phyloP scores from a whole-genome alignment of 2,888 invertebrate genomes.

The Blomia tropicalis region DNA sequence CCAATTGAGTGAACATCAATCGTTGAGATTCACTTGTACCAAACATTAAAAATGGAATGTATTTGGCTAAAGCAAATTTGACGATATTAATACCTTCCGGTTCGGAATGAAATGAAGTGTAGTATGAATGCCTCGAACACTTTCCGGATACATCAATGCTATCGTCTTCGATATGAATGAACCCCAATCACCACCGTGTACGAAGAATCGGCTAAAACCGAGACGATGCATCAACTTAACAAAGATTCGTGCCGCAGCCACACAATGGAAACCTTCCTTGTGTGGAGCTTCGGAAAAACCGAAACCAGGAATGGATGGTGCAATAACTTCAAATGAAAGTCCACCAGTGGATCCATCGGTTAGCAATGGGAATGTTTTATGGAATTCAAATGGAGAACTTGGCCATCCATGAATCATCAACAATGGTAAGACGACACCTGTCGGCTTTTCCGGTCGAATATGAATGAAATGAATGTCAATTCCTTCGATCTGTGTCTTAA shows the following conservation, averaged over 20 bases:
- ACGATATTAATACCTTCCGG: constrained; percentile 2
- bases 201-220: constrained; percentile 48
- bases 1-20: constrained; percentile 1
- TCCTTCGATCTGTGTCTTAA: constrained; percentile 56
- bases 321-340: constrained; percentile 50
- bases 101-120: constrained; percentile 9
- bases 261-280: constrained; percentile 35
- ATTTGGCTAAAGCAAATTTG: constrained; percentile 3
- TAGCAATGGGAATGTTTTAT: constrained; percentile 52
- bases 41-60: constrained; percentile 9
- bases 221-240: constrained; percentile 54
- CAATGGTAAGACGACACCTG: constrained; percentile 36
- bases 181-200: constrained; percentile 74
- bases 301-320: constrained; percentile 44
- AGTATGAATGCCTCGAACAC: constrained; percentile 25
- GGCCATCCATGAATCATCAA: constrained; percentile 72
- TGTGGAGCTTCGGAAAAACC: constrained; percentile 44
- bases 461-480: constrained; percentile 52
- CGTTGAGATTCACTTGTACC: constrained; percentile 11
- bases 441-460: constrained; percentile 42
- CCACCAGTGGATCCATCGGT: constrained; percentile 41
- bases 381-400: constrained; percentile 62
- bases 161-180: constrained; percentile 47
- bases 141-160: constrained; percentile 47
- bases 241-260: constrained; percentile 39